Base-by-base conservation (phyloP, 2,113 vertebrate genomes). In the Chinchilla lanigera region DNA sequence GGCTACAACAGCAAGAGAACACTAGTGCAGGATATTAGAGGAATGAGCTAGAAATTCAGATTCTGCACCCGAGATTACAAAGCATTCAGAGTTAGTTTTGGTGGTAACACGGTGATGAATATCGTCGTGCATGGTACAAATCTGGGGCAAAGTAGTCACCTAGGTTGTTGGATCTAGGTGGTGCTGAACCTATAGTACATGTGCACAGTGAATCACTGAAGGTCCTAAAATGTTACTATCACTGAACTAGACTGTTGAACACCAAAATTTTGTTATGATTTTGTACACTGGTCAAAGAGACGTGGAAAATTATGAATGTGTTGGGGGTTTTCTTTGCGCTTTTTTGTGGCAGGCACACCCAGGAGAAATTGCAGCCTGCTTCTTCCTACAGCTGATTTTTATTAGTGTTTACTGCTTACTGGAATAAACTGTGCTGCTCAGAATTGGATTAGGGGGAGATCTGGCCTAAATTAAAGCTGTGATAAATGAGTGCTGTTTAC, bases 401-500 rank as follows among this genome's bases (percentile, higher is more conserved):
- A 95, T 97, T 96, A 96, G 87, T 85, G 92, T 92, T 95, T 90
- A 88, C 84, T 90, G 52, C 84, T 95, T 47, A 5, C 38, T 94
- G 81, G 80, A 50, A 95, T 90, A 90, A 97, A 97, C 86, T 71
- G 78, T 86, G 86, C 84, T 28, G 14, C 84, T 78, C 75, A n/a
- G 75, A 97, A 97, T 90, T 95, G 90, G 80, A 96, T 97, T 97
- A 95, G 50, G 58, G 78, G 87, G 90, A 63, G 96, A 96, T 96
- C 96, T 98, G 97, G 87, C 95, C 95, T 95, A 85, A 85, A 96
- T 97, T 96, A 96, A 95, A 94, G 71, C 87, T 89, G 58, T 94
- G 96, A 96, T 95, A 92, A 97, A 96, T 90, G 95, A 96, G 44
- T 63, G 65, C 92, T 90, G 87, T 97, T 98, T 98, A 97, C 94